Base-by-base conservation (phyloP, 2,888 invertebrate genomes). In the Drosophila ezoana region DNA sequence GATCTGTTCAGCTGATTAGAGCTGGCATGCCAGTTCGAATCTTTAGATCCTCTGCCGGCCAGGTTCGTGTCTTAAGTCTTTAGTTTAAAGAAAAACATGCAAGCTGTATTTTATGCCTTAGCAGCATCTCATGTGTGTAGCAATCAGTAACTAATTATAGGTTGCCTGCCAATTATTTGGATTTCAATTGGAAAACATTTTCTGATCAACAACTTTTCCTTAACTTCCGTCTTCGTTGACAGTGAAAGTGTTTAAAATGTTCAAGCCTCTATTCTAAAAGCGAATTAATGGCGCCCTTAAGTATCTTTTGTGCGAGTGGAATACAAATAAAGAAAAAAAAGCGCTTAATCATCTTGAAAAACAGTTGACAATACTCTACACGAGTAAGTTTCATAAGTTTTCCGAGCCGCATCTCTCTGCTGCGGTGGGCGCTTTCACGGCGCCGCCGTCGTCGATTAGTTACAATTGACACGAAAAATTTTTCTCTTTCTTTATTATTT, bases 361-460 rank as follows among this genome's bases (percentile, higher is more conserved):
- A 69, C 81, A 75, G 87, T 88, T 85, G 89, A 86, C 82, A 83
- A 79, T 75, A 73, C 60, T 32, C 9, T 9, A 23, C 38, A 35
- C 68, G 45, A 18, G 48, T 47, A 23, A 51, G 61, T 87, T 82
- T 81, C 70, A 79, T 87, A 82, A 72, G 80, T 76, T 85, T 83
- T 76, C 70, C 85, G 48, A 51, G 41, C n/a, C n/a, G 49, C 37
- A 18, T 62, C 49, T 51, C 37, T 23, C n/a, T 44, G 23, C 37
- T 14, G n/a, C 8, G 76, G 72, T 81, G 82, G 79, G 72, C 76
- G 87, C 89, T 85, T 85, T 85, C 89, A 68, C 87, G 75, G 79
- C 81, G 72, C 72, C 64, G 53, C 37, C 69, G 85, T 83, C 88
- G 88, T 86, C 84, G 89, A 85, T 85, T 88, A 87, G 87, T 84